These are phyloP conservation scores for Capricornis sumatraensis DNA, from an alignment of 2,113 vertebrate genomes.

Conservation along the genomic window DNA sequence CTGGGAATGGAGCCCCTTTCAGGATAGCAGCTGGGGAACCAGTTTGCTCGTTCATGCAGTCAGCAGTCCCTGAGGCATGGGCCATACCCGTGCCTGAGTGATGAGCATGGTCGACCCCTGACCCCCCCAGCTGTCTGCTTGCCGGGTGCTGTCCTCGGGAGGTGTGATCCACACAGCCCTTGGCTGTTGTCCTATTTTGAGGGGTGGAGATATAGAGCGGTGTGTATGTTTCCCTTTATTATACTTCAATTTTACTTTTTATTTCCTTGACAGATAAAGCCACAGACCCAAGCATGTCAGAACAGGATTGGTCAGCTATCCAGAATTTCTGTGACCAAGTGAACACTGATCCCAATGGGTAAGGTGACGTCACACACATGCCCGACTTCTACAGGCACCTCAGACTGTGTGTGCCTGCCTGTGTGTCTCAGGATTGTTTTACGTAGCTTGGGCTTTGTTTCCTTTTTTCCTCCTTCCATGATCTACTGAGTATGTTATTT, in stretches of 20 bases:
- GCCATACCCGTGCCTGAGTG: background rate
- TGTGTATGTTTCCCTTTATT: background rate
- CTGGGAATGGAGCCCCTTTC: background rate
- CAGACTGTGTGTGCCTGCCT: too few species aligned
- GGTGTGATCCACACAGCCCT: background rate
- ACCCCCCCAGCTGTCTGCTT: rapidly evolving
- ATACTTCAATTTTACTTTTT: background rate
- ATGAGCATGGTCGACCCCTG: background rate
- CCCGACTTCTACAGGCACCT: background rate
- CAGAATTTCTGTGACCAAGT: conserved; percentile 88
- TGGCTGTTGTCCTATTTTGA: background rate
- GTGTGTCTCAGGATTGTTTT: background rate
- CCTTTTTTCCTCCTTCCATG: background rate
- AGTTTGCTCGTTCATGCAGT: background rate
- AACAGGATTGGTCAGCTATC: conserved; percentile 89
- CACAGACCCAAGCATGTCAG: conserved; percentile 83
- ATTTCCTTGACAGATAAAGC: conserved; percentile 82
- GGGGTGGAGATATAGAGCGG: background rate
- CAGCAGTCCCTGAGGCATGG: background rate
- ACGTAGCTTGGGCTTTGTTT: background rate
- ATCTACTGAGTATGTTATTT: background rate
- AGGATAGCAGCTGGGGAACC: background rate
- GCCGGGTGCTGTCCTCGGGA: too few species aligned
- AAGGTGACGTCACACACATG: conserved; percentile 45
- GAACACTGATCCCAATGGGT: conserved; percentile 84